Evolutionary conservation across 2,888 invertebrate genomes (phyloP).

Genomic region (Mythimna albipuncta): DNA sequence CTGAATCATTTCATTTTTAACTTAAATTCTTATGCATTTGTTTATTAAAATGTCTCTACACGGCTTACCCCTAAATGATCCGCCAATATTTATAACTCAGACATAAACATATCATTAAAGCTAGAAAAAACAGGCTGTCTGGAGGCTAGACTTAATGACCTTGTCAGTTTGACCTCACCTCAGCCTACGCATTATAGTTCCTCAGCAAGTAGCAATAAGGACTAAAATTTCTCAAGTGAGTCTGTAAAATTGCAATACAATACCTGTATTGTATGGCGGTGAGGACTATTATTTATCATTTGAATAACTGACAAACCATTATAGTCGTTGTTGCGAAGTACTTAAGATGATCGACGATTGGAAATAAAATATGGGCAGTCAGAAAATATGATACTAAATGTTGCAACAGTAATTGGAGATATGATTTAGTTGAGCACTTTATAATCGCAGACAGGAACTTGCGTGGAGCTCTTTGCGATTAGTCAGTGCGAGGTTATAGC

Average conservation of each 20-base stretch:
- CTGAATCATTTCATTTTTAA: slow-evolving; percentile 23
- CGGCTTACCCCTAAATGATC: slow-evolving; percentile 20
- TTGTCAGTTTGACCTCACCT: slow-evolving; percentile 46
- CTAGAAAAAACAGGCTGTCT: slow-evolving; percentile 50
- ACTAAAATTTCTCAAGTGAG: slow-evolving; percentile 31
- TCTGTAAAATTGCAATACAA: slow-evolving; percentile 55
- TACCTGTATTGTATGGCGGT: slow-evolving; percentile 47
- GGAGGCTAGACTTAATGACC: slow-evolving; percentile 59
- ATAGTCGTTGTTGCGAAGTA: slow-evolving; percentile 33
- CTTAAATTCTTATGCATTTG: background rate
- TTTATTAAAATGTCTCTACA: slow-evolving; percentile 17
- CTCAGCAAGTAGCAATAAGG: slow-evolving; percentile 47
- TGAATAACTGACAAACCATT: slow-evolving; percentile 54
- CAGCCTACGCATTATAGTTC: slow-evolving; percentile 30
- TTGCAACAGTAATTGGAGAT: slow-evolving; percentile 29
- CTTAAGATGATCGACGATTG: slow-evolving; percentile 39
- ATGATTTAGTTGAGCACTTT: slow-evolving; percentile 28
- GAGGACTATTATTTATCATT: slow-evolving; percentile 54
- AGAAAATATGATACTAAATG: slow-evolving; percentile 23
- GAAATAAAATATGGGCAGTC: slow-evolving; percentile 19
- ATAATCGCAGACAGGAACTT: slow-evolving; percentile 28
- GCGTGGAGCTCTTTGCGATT: slow-evolving; percentile 33
- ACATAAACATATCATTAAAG: slow-evolving; percentile 50
- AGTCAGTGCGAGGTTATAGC: slow-evolving; percentile 35
- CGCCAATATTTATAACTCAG: slow-evolving; percentile 38